phyloP scores from a whole-genome alignment of 2,797 vertebrate species.

The Malurus leucopterus region DNA sequence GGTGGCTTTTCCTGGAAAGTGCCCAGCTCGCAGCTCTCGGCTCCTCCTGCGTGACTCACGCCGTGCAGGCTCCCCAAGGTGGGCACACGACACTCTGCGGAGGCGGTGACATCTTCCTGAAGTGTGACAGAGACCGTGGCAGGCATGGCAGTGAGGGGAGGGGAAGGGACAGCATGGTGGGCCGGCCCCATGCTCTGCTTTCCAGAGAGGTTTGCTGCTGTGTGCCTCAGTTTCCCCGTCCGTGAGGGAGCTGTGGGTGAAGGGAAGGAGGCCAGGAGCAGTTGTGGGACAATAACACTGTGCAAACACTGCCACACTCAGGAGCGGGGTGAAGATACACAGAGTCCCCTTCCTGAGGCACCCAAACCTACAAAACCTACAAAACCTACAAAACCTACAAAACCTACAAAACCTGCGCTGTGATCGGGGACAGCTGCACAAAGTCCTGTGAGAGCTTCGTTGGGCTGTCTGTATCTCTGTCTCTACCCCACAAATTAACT shows the following conservation, averaged over 20 bases:
- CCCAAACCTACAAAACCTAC: not conserved
- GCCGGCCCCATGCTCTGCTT: too few species aligned
- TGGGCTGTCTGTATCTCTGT: not conserved
- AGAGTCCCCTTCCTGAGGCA: slow-evolving; percentile 1
- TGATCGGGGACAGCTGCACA: not conserved
- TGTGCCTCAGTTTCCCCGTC: slow-evolving; percentile 48
- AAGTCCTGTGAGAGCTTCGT: not conserved
- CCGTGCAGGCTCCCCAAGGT: not conserved
- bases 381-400: not conserved
- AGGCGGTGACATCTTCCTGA: not conserved
- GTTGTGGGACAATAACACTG: slow-evolving; percentile 15
- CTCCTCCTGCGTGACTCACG: slow-evolving; percentile 18
- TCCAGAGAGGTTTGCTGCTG: not conserved
- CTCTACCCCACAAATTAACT: not conserved
- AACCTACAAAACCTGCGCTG: not conserved
- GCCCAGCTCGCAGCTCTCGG: not conserved
- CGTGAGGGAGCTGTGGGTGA: rapidly evolving
- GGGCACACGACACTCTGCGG: not conserved
- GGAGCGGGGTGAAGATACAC: slow-evolving; percentile 49
- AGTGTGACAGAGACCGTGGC: not conserved
- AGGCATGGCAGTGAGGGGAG: rapidly evolving
- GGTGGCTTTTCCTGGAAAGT: slow-evolving; percentile 51
- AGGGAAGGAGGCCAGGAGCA: not conserved
- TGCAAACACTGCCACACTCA: slow-evolving; percentile 58
- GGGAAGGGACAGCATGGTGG: too few species aligned